These are phyloP conservation scores for Pseudochromis fuscus DNA, from an alignment of 2,797 vertebrate species.

Conservation along the genomic window DNA sequence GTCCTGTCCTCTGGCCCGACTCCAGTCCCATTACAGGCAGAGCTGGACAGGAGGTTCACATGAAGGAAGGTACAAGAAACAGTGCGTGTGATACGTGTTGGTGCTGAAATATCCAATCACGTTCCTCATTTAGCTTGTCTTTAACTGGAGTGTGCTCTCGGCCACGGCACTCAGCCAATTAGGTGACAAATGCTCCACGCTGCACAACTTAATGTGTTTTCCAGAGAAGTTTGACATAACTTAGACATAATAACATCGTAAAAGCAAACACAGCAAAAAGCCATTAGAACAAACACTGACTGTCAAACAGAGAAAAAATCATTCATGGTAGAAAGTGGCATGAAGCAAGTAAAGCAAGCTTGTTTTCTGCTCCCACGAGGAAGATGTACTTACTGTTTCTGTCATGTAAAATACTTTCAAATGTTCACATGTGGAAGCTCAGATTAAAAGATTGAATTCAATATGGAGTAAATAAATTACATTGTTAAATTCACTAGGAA, in stretches of 20 bases:
- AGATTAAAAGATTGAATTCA: too few relatives aligned
- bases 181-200: conserved; percentile 11
- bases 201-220: conserved; percentile 15
- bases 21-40: not conserved
- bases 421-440: too few relatives aligned
- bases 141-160: conserved; percentile 2
- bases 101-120: conserved; percentile 16
- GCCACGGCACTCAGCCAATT: conserved; percentile 28
- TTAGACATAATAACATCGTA: conserved; percentile 24
- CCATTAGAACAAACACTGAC: not conserved
- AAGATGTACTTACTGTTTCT: conserved; percentile 4
- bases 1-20: not conserved
- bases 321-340: not conserved
- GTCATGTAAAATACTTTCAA: too few relatives aligned
- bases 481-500: too few relatives aligned
- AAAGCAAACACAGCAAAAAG: conserved; percentile 6
- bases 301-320: too few relatives aligned
- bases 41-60: not conserved
- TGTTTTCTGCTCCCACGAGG: not conserved
- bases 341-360: not conserved
- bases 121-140: conserved; percentile 9
- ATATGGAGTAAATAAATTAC: too few relatives aligned
- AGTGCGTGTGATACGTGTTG: not conserved
- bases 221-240: not conserved
- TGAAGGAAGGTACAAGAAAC: not conserved